A percentile compares a stretch with the other conserved stretches of the same genome.
Evolutionary conservation across 2,797 vertebrate genomes (phyloP).

Genomic region (Phoeniculus purpureus): DNA sequence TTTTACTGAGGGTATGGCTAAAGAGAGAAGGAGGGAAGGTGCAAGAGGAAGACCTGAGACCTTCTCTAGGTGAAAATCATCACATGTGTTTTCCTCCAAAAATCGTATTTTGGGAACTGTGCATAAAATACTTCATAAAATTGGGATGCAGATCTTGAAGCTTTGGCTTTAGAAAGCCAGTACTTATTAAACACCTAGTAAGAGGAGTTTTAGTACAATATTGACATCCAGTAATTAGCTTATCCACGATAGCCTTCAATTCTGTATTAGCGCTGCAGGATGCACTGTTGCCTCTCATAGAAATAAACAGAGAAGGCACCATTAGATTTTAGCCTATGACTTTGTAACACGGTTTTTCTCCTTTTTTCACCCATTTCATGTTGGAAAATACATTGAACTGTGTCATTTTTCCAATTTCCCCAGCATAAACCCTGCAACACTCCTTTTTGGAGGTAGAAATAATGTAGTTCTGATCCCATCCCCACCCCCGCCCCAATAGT

Average conservation of each 20-base stretch:
- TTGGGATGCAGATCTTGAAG: background rate
- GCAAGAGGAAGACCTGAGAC: background rate
- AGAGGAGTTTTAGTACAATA: constrained; percentile 31
- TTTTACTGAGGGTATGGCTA: background rate
- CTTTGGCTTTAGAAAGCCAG: constrained; percentile 7
- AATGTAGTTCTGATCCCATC: background rate
- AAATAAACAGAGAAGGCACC: background rate
- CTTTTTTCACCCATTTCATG: background rate
- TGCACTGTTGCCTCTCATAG: background rate
- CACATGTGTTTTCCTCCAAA: background rate
- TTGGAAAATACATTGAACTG: background rate
- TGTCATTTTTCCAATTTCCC: background rate
- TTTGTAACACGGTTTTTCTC: background rate
- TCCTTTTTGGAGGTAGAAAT: background rate
- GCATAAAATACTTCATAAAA: background rate
- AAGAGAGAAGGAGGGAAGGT: background rate
- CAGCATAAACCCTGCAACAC: background rate
- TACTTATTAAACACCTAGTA: constrained; percentile 10
- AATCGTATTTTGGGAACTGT: background rate
- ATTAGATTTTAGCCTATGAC: background rate
- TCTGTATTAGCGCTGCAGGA: background rate
- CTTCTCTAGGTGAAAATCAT: no score
- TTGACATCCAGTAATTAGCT: constrained; percentile 41
- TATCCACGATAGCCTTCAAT: constrained; percentile 28
- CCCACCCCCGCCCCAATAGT: rapidly evolving